Percentiles rank a stretch among this genome's conserved stretches.
phyloP scores from a whole-genome alignment of 1,140 invertebrate species.

The Lamellibrachia luymesi region DNA sequence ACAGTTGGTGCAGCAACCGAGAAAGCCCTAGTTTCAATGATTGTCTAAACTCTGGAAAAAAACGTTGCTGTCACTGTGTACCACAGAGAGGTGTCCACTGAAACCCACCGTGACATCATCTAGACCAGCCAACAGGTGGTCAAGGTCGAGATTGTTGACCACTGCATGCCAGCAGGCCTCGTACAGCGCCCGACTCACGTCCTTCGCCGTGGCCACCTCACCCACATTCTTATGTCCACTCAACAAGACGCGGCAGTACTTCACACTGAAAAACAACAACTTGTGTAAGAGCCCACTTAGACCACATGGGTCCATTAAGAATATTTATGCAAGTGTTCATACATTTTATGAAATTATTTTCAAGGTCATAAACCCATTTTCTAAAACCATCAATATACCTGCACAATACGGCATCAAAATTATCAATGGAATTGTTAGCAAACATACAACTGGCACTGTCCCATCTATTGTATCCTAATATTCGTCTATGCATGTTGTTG shows the following conservation, averaged over 20 bases:
- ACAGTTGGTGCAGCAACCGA: too few relatives aligned
- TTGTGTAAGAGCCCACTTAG: not conserved
- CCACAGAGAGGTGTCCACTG: not conserved
- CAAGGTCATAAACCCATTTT: too few relatives aligned
- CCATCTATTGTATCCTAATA: too few relatives aligned
- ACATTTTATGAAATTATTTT: too few relatives aligned
- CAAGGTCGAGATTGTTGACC: constrained; percentile 18
- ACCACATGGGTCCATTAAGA: not conserved
- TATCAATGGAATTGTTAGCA: too few relatives aligned
- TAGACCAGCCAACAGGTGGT: not conserved
- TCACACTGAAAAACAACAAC: constrained; percentile 8
- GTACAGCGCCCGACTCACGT: constrained; percentile 15
- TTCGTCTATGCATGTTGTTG: too few relatives aligned
- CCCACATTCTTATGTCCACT: not conserved
- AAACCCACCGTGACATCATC: not conserved
- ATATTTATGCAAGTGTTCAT: too few relatives aligned
- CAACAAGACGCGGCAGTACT: not conserved
- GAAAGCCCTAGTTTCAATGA: not conserved
- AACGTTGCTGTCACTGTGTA: too few relatives aligned
- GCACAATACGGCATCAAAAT: too few relatives aligned
- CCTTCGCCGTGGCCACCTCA: not conserved
- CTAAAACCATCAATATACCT: too few relatives aligned
- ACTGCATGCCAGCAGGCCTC: constrained; percentile 24
- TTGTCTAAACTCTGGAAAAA: not conserved
- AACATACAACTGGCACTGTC: too few relatives aligned